Evolutionary conservation across 1,140 invertebrate species (phyloP), one percentile per base, ranked within the genome.

Genomic region (Drosophila oshimai): DNA sequence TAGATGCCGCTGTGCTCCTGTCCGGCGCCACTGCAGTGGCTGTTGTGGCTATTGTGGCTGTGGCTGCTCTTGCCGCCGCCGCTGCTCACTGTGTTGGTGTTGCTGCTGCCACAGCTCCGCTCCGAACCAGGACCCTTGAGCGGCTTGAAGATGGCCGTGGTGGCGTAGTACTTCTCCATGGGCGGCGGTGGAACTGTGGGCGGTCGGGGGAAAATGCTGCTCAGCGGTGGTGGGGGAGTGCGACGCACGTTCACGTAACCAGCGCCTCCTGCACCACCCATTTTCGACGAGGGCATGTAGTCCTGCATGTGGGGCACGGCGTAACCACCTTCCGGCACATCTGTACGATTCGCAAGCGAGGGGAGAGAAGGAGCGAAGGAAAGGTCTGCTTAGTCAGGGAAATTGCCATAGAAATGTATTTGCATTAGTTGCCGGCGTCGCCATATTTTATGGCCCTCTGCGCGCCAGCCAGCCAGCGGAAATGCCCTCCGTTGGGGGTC

Each of bases 101-200:
- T 74, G 72, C 74, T 79, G 65, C 67, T 67, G 33, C 75, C 49
- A 4, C 53, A 55, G 51, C 60, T 64, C 18, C 84, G 49, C 29
- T 46, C 55, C 18, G 77, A 74, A 49, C 83, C 83, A 4, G 62
- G 62, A 5, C 83, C 84, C 60, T 90, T 90, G 58, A 90, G 79
- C 55, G 89, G 89, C 81, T 91, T 91, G 54, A 90, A 91, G 64
- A 91, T 91, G 67, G 90, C 88, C 24, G 90, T 94, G 47, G 94
- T 94, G 42, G 94, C 94, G 89, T 96, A 96, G 89, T 96, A 95
- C 67, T 95, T 94, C 89, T 96, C 94, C 53, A 95, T 94, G 22
- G 95, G 95, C 28, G 94, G 94, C 34, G 94, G 94, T 50, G 94
- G 93, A 49, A 90, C 89, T 6, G 88, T 86, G 9, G 94, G 94